phyloP scores from a whole-genome alignment of 2,113 vertebrate genomes.

The Hippocampus zosterae region DNA sequence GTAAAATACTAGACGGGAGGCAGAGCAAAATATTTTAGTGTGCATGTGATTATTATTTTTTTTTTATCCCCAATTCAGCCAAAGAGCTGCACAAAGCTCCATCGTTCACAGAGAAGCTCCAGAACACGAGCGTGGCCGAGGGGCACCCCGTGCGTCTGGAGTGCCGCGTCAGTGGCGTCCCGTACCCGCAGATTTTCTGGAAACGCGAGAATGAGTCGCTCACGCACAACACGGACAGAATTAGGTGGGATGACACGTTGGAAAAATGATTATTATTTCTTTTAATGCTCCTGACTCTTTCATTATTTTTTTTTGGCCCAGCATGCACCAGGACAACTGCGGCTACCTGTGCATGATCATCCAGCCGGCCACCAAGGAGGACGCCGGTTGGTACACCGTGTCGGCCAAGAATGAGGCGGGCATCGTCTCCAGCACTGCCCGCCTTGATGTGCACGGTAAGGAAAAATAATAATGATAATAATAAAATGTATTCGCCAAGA shows the following conservation, averaged over 20 bases:
- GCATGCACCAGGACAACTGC: conserved; percentile 96
- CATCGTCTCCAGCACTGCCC: conserved; percentile 93
- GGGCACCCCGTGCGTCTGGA: conserved; percentile 92
- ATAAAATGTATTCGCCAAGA: too few relatives aligned
- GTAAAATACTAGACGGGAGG: too few relatives aligned
- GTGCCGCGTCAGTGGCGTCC: conserved; percentile 84
- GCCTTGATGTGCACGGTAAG: conserved; percentile 90
- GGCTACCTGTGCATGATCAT: conserved; percentile 98
- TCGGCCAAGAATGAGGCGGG: conserved; percentile 97
- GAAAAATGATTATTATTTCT: not conserved
- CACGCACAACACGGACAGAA: conserved; percentile 94
- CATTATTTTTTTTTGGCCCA: conserved; percentile 44
- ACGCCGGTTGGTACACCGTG: conserved; percentile 95
- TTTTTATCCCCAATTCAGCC: conserved; percentile 64
- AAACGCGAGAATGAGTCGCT: conserved; percentile 96
- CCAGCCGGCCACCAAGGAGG: conserved; percentile 91
- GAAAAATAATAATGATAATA: conserved; percentile 15
- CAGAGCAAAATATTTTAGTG: too few relatives aligned
- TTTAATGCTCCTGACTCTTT: not conserved
- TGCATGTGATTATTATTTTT: not conserved
- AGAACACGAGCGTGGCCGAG: conserved; percentile 92
- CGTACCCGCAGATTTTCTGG: conserved; percentile 96
- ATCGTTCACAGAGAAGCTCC: conserved; percentile 90
- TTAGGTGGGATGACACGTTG: conserved; percentile 71
- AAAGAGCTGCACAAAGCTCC: conserved; percentile 95